Evolutionary conservation across 2,888 invertebrate species (phyloP).

Genomic region (Pilophorus perplexus): DNA sequence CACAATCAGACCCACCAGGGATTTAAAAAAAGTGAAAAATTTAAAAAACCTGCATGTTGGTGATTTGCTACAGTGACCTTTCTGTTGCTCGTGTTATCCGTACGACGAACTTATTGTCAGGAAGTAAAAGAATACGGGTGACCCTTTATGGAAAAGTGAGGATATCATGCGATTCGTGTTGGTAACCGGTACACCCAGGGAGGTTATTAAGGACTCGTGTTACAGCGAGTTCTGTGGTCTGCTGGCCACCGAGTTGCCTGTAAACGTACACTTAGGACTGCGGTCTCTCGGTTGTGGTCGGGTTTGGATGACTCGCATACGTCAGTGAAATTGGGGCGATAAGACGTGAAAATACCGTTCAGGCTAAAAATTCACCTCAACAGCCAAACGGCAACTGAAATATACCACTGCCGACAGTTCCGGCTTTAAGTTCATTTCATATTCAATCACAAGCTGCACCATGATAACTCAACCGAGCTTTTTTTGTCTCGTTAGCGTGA

Average conservation of each 20-base stretch:
- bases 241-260: constrained; percentile 14
- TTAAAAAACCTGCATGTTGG: no score
- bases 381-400: no score
- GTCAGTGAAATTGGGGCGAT: constrained; percentile 7
- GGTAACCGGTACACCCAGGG: background rate
- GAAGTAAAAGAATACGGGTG: constrained; percentile 1
- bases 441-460: no score
- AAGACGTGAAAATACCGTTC: background rate
- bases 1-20: no score
- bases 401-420: no score
- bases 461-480: no score
- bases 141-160: background rate
- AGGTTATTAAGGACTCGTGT: background rate
- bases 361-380: background rate
- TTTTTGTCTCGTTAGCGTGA: constrained; percentile 31
- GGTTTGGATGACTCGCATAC: constrained; percentile 7
- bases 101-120: no score
- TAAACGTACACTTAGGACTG: constrained; percentile 19
- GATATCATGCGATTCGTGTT: background rate
- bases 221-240: constrained; percentile 12
- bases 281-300: constrained; percentile 3
- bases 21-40: no score
- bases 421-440: no score
- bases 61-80: no score
- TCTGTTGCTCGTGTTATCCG: no score